Base-by-base conservation (phyloP, 2,113 vertebrate species). In the Actenoides lindsayi region DNA sequence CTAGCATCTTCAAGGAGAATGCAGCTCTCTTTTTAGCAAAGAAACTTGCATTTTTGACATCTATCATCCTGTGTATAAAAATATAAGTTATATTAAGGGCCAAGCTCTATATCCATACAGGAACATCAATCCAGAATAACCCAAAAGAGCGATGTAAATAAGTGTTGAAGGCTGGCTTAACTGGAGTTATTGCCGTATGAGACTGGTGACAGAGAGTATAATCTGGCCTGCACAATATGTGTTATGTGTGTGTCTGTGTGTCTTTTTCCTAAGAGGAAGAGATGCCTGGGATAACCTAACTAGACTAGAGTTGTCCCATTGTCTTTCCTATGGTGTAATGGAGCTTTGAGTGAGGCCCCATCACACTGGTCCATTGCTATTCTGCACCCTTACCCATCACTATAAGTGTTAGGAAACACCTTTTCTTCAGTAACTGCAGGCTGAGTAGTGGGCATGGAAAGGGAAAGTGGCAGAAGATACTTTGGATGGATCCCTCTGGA, bases 321-420 rank as follows among this genome's bases (percentile, higher is more conserved):
- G 33, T 12, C 33, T 39, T 85, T 79, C 12, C 31, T 0, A 1
- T 3, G 14, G 14, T 4, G 0, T 73, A 31, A 31, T 50, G 39
- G 23, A 27, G 6, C 33, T 79, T 39, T 71, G 16, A 42, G 13
- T 41, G 46, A 71, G 20, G 15, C 10, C 11, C 7, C 0, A 1
- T 54, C 23, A 19, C 27, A 28, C 10, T 39, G 20, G 10, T 13
- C 2, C 13, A 6, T 33, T 0, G 0, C 16, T 79, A 7, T 64
- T 60, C 84, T 82, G 31, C 46, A 56, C 39, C 46, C n/a, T 42
- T 23, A 42, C 27, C 25, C 11, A 23, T 17, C 5, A 1, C 21
- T 3, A 0, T 2, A 41, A 35, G 6, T 20, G 4, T 71, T 37
- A 68, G 42, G 56, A 93, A 62, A 60, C 4, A 3, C 18, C 64